Percentiles rank a stretch among this genome's conserved stretches.
These are phyloP conservation scores for Lordiphosa fenestrarum DNA, from an alignment of 2,888 invertebrate genomes.

Conservation along the genomic window DNA sequence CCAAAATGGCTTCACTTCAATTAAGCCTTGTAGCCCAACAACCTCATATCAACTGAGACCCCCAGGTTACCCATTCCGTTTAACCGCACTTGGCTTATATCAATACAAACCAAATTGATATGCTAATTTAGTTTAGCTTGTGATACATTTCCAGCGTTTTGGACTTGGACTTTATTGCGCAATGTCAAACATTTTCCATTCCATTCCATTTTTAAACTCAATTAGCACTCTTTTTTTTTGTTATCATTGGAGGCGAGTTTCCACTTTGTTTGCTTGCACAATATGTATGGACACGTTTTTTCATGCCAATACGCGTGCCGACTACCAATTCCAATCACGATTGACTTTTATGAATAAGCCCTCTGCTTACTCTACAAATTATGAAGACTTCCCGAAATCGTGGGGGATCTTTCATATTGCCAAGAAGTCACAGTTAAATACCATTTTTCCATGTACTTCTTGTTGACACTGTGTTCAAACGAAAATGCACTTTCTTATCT, in stretches of 20 bases:
- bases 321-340: constrained; percentile 18
- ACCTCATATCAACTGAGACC: constrained; percentile 6
- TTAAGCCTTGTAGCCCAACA: constrained; percentile 22
- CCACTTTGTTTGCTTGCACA: constrained; percentile 20
- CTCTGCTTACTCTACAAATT: neutral
- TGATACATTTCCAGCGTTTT: constrained; percentile 3
- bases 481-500: constrained; percentile 18
- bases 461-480: constrained; percentile 10
- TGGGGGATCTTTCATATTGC: no score
- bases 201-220: constrained; percentile 23
- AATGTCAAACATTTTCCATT: constrained; percentile 20
- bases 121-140: constrained; percentile 41
- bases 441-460: neutral
- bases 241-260: neutral
- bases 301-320: constrained; percentile 51
- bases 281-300: constrained; percentile 52
- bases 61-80: constrained; percentile 1
- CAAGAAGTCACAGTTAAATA: no score
- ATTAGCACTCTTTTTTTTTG: constrained; percentile 40
- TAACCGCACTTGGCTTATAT: constrained; percentile 29
- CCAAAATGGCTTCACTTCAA: constrained; percentile 4
- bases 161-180: constrained; percentile 17
- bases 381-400: no score
- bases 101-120: constrained; percentile 24
- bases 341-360: constrained; percentile 14